These are phyloP conservation scores for Aporophyla lueneburgensis DNA, from an alignment of 2,888 invertebrate genomes.

Conservation along the genomic window DNA sequence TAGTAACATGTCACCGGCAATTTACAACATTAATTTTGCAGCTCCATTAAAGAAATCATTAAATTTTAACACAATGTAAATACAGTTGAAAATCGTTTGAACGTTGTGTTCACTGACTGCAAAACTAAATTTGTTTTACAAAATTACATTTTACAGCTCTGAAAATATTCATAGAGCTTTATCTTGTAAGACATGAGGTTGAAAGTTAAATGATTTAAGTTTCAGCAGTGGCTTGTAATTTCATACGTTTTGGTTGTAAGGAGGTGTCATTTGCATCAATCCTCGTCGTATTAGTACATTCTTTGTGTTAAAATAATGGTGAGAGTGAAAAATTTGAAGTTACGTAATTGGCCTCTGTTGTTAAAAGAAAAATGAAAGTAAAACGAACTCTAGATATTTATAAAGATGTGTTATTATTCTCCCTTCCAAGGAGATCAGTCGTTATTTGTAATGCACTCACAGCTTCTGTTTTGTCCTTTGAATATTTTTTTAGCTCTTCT, in stretches of 20 bases:
- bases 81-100: conserved; percentile 47
- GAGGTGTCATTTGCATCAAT: conserved; percentile 88
- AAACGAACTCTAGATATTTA: conserved; percentile 4
- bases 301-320: conserved; percentile 79
- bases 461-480: neutral
- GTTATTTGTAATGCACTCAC: conserved; percentile 17
- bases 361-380: conserved; percentile 59
- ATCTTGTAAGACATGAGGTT: neutral
- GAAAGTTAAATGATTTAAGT: conserved; percentile 8
- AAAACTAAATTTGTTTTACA: conserved; percentile 19
- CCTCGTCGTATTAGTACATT: conserved; percentile 85
- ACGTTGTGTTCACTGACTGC: neutral
- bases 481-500: too few relatives aligned
- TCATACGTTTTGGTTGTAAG: conserved; percentile 67
- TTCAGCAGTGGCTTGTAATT: neutral
- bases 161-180: conserved; percentile 41
- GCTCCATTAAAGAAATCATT: neutral
- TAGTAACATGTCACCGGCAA: conserved; percentile 80
- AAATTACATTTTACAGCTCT: conserved; percentile 13
- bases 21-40: conserved; percentile 53
- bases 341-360: conserved; percentile 72
- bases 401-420: conserved; percentile 4
- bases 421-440: neutral
- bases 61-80: fast-evolving
- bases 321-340: conserved; percentile 72